phyloP scores from a whole-genome alignment of 2,113 vertebrate species.

The Dipodomys ordii region DNA sequence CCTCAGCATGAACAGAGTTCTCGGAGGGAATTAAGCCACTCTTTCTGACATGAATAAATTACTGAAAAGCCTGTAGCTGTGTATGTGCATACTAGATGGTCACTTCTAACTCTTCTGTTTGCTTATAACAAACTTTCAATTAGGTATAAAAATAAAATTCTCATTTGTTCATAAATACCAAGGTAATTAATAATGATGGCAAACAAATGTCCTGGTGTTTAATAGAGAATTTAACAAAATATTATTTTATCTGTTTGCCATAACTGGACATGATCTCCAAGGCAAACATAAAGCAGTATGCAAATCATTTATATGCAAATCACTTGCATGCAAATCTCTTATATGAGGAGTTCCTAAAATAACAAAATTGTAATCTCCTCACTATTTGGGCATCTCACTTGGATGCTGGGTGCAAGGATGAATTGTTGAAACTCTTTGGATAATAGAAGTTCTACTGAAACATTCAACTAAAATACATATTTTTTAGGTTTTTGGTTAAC shows the following conservation, averaged over 20 bases:
- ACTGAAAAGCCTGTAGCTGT: neutral
- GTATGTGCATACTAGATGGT: constrained; percentile 71
- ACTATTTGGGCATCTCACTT: neutral
- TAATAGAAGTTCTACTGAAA: neutral
- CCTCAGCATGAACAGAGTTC: neutral
- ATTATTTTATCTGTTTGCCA: constrained; percentile 67
- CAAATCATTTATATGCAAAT: constrained; percentile 5
- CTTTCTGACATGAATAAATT: constrained; percentile 32
- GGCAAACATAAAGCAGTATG: constrained; percentile 63
- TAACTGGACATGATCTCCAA: constrained; percentile 45
- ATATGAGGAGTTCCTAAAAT: constrained; percentile 55
- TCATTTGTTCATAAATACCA: constrained; percentile 73
- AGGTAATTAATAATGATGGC: constrained; percentile 76
- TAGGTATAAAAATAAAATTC: constrained; percentile 70
- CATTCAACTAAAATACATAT: neutral
- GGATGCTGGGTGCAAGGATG: neutral
- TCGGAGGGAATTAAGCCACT: neutral
- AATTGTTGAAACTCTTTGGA: neutral
- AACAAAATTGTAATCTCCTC: constrained; percentile 29
- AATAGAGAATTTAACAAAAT: constrained; percentile 79
- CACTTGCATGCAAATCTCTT: neutral
- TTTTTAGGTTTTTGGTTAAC: neutral
- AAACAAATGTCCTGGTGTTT: constrained; percentile 72
- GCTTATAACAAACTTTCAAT: constrained; percentile 83
- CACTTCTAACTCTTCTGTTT: constrained; percentile 81